Base-by-base conservation (phyloP, 2,797 vertebrate species). In the Acipenser ruthenus region DNA sequence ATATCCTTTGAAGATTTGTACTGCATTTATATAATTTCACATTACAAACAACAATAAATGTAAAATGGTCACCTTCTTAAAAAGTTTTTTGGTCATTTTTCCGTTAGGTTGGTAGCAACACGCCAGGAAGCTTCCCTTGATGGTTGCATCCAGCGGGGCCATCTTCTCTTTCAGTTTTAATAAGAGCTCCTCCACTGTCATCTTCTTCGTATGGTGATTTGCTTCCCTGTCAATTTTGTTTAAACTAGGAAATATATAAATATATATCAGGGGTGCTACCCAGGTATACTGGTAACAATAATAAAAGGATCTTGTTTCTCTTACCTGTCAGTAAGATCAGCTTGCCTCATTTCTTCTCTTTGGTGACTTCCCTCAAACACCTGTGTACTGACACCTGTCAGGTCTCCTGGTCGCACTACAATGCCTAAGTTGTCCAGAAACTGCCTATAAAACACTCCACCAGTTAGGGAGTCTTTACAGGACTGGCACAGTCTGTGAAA, bases 381-480 rank as follows among this genome's bases (percentile, higher is more conserved):
- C 37, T 64, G 72, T 6, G 68, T 73, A 65, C 67, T 76, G 7
- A 71, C 48, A 49, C 50, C 18, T 12, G 48, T 67, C 61, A 80
- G 66, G 74, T 65, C 67, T 50, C 67, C 47, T 56, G 71, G 76
- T 10, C 69, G 67, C 66, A 56, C 18, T 23, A 60, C 49, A 23
- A 82, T 69, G 65, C 88, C 87, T 8, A 92, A 64, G 69, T 68
- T 75, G 12, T 65, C 75, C 60, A 89, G 69, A 68, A 92, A 77
- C 63, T 75, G 75, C 70, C 73, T 81, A 70, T 90, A 88, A 63
- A 82, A 74, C 65, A 92, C 74, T 65, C 70, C 71, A 64, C 79
- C 79, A 18, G 77, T 82, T 65, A 67, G 48, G 0, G 6, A 68
- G 55, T 82, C 75, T 62, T 79, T 76, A 69, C 82, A 87, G 68